Conservation (phyloP, 2,113 vertebrate species). For the Malurus alboscapulatus region DNA sequence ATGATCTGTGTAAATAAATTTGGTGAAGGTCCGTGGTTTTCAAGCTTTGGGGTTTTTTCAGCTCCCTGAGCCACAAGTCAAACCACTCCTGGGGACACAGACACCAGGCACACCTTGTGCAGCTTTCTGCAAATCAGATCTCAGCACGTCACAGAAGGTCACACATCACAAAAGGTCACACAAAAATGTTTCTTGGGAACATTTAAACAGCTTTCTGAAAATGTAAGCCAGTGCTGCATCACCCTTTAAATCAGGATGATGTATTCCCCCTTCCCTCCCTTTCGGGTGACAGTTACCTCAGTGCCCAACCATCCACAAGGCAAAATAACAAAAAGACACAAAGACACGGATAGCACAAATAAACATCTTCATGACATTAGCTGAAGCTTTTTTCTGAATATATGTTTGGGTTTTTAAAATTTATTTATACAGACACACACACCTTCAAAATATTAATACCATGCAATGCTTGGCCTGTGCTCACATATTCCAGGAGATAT, state of each 20-base stretch:
- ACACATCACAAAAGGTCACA: fast-evolving
- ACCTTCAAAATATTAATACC: neutral
- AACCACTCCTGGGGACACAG: neutral
- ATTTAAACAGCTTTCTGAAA: neutral
- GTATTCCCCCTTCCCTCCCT: neutral
- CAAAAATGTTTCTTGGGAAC: neutral
- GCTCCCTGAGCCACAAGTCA: neutral
- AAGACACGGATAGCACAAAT: neutral
- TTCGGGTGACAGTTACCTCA: neutral
- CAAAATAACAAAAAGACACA: neutral
- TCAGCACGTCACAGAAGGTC: neutral
- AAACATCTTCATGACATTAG: neutral
- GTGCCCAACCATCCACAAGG: neutral
- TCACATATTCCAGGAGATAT: neutral
- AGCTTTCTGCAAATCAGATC: neutral
- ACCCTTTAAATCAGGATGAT: neutral
- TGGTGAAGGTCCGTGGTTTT: neutral
- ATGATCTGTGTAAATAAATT: neutral
- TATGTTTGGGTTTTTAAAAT: neutral
- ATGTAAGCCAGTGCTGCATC: neutral
- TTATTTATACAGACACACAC: neutral
- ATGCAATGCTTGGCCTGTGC: neutral
- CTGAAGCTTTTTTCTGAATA: neutral
- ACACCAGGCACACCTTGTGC: neutral
- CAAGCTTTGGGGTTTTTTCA: neutral